Percentiles rank a stretch among this genome's conserved stretches.
These are phyloP conservation scores for Dipodomys ordii DNA, from an alignment of 2,113 vertebrate species.

Conservation along the genomic window DNA sequence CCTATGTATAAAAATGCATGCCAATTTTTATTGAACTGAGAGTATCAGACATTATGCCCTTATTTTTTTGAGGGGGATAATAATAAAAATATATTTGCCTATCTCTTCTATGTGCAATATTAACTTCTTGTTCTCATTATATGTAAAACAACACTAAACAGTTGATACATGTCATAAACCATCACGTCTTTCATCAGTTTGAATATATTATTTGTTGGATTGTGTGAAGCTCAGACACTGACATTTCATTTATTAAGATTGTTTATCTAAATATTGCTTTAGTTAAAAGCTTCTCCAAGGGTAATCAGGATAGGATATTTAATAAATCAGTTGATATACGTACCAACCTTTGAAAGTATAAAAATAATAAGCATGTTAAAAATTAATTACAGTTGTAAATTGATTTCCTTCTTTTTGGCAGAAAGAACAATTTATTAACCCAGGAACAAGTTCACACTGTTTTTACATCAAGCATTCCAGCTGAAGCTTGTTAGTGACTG, in stretches of 20 bases:
- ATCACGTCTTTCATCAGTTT: background rate
- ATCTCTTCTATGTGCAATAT: background rate
- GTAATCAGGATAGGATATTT: conserved; percentile 41
- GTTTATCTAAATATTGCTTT: conserved; percentile 65
- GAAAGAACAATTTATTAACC: conserved; percentile 82
- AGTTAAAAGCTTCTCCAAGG: conserved; percentile 25
- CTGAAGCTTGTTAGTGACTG: conserved; percentile 88
- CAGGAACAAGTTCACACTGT: conserved; percentile 83
- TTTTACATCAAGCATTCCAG: conserved; percentile 87
- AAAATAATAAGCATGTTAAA: conserved; percentile 79
- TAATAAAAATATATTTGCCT: background rate
- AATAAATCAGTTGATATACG: conserved; percentile 53
- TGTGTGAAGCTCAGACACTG: conserved; percentile 6
- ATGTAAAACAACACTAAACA: conserved; percentile 36
- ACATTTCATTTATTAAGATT: conserved; percentile 9
- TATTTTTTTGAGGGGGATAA: background rate
- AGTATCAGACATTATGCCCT: background rate
- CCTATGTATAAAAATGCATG: background rate
- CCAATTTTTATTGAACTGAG: conserved; percentile 42
- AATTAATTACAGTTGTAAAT: conserved; percentile 84
- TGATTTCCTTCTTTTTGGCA: conserved; percentile 82
- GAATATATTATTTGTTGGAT: background rate
- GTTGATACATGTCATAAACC: background rate
- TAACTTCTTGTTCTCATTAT: background rate
- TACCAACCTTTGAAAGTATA: conserved; percentile 58